Evolutionary conservation across 2,113 vertebrate species (phyloP), one percentile per base, ranked within the genome.

Genomic region (Serinus canaria): DNA sequence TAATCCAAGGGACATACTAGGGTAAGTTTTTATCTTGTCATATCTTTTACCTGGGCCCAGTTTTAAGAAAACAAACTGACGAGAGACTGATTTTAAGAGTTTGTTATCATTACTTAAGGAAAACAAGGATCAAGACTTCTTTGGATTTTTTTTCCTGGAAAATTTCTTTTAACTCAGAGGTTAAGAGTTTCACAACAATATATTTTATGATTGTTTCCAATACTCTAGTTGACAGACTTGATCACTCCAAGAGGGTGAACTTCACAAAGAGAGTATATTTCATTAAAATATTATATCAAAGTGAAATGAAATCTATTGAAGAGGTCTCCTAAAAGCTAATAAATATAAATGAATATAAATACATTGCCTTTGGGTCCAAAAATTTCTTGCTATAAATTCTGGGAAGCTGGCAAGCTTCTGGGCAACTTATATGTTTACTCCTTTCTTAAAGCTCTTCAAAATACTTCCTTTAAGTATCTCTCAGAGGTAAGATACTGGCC

Each of bases 1-100:
- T 20, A 77, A 83, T 25, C 15, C 0, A 0, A 83, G 30, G 19
- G 13, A 66, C 2, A 8, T 21, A 79, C 1, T 4, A 80, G 27
- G 13, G 20, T 62, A 83, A 50, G 46, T 79, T n/a, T 18, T 28
- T 47, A 35, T 18, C 27, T 70, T 11, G 6, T 24, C 2, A 1
- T 58, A 39, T 23, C 33, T 83, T 87, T 76, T 68, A 72, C 9
- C 9, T 13, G 8, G 9, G 13, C 8, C 21, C 31, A 76, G 19
- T 64, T 77, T 19, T 68, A 73, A 39, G 15, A 30, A 62, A 74
- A 84, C 2, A 66, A 77, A 55, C 5, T 16, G 33, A 62, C 75
- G 22, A 79, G 20, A 83, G 10, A 60, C 11, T 68, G 33, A 11
- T 43, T 76, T 50, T 55, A 68, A 17, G 15, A 12, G 3, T 43